phyloP scores from a whole-genome alignment of 2,797 vertebrate species.

The Microcaecilia unicolor region DNA sequence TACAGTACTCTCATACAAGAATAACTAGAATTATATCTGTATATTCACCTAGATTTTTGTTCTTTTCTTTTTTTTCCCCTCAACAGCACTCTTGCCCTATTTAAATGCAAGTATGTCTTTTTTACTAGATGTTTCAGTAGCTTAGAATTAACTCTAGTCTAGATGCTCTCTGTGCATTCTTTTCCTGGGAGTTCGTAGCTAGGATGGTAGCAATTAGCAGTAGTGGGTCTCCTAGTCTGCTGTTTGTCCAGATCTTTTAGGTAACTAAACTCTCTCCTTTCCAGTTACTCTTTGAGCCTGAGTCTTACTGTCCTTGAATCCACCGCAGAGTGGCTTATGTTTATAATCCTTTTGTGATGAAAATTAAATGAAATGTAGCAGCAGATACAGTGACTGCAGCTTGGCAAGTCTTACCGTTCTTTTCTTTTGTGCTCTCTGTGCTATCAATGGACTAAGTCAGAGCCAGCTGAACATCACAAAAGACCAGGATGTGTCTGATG shows the following conservation, averaged over 20 bases:
- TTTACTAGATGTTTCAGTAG: constrained; percentile 54
- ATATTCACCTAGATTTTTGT: constrained; percentile 46
- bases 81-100: constrained; percentile 66
- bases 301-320: not conserved
- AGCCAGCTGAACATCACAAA: too few species aligned
- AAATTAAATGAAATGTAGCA: too few species aligned
- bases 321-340: too few species aligned
- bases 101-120: constrained; percentile 73
- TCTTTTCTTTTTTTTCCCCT: constrained; percentile 27
- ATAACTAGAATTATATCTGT: too few species aligned
- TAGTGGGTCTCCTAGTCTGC: constrained; percentile 41
- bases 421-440: too few species aligned
- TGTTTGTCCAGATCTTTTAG: constrained; percentile 17
- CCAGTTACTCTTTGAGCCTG: not conserved
- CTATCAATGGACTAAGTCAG: too few species aligned
- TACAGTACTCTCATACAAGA: too few species aligned
- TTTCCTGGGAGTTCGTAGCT: constrained; percentile 38
- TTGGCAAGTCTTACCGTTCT: too few species aligned
- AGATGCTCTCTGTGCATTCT: constrained; percentile 22
- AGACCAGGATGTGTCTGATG: too few species aligned
- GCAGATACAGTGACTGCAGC: too few species aligned
- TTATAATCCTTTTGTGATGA: too few species aligned
- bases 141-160: constrained; percentile 42
- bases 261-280: not conserved
- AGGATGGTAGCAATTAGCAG: constrained; percentile 29